A percentile compares a stretch with the other conserved stretches of the same genome.
Evolutionary conservation across 2,113 vertebrate species (phyloP).

Genomic region (Hydropotes inermis): DNA sequence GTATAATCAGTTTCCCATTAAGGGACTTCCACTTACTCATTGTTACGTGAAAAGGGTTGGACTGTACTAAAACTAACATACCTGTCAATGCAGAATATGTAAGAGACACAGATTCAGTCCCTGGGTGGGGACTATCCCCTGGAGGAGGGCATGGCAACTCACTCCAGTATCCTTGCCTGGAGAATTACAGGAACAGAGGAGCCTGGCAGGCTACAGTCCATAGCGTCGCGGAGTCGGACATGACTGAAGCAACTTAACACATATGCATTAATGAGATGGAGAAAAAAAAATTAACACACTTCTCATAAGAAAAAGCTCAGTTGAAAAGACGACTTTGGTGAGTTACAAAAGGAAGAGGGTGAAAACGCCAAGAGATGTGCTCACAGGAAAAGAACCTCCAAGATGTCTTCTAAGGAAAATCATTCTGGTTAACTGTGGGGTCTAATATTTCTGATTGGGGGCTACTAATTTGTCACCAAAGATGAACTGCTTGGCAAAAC

Average conservation of each 20-base stretch:
- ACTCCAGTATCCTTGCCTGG: not conserved
- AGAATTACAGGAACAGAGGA: not conserved
- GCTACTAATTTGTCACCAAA: not conserved
- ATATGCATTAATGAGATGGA: not conserved
- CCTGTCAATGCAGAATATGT: not conserved
- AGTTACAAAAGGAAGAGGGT: not conserved
- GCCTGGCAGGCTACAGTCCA: not conserved
- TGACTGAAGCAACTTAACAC: not conserved
- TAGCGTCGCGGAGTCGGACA: not conserved
- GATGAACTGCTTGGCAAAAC: not conserved
- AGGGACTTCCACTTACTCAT: not conserved
- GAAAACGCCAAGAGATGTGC: not conserved
- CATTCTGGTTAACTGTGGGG: not conserved
- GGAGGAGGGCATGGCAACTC: not conserved
- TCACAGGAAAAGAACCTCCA: not conserved
- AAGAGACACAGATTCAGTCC: not conserved
- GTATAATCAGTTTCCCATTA: not conserved
- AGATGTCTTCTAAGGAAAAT: not conserved
- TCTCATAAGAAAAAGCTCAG: not conserved
- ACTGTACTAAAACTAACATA: not conserved
- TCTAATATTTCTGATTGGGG: not conserved
- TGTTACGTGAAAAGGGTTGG: not conserved
- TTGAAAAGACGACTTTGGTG: not conserved
- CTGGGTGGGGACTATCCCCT: not conserved
- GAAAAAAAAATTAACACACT: not conserved